Conservation (phyloP, 2,113 vertebrate genomes). For the Morphnarchus princeps region DNA sequence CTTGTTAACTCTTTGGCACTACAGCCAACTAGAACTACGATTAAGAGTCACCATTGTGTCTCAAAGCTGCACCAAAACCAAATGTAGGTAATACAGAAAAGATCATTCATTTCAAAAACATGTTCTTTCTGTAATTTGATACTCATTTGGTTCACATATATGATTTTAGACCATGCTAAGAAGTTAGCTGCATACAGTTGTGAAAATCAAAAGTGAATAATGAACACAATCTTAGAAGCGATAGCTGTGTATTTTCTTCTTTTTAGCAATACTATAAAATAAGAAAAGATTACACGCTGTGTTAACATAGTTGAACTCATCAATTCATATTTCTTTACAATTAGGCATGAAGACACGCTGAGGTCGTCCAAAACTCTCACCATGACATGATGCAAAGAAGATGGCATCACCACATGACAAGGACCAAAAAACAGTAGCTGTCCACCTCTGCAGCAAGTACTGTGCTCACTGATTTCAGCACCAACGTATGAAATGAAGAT, state of each 20-base stretch:
- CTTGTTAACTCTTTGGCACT: neutral
- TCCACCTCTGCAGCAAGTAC: neutral
- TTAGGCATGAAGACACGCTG: neutral
- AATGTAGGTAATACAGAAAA: neutral
- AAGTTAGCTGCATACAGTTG: neutral
- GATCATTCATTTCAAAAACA: fast-evolving
- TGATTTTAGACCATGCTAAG: neutral
- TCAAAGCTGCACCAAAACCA: neutral
- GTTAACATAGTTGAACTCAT: neutral
- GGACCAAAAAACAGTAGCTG: neutral
- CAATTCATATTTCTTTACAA: neutral
- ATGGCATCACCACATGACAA: neutral
- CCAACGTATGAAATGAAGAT: neutral
- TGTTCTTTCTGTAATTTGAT: neutral
- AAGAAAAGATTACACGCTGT: neutral
- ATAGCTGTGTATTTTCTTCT: neutral
- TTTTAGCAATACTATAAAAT: neutral
- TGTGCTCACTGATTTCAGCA: neutral
- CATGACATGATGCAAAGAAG: neutral
- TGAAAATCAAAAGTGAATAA: neutral
- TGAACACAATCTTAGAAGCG: neutral
- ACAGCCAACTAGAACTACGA: neutral
- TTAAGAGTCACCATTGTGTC: neutral
- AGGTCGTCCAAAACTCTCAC: neutral
- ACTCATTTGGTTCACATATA: fast-evolving